Evolutionary conservation across 2,888 invertebrate species (phyloP).

Genomic region (Pristionchus japonicus): DNA sequence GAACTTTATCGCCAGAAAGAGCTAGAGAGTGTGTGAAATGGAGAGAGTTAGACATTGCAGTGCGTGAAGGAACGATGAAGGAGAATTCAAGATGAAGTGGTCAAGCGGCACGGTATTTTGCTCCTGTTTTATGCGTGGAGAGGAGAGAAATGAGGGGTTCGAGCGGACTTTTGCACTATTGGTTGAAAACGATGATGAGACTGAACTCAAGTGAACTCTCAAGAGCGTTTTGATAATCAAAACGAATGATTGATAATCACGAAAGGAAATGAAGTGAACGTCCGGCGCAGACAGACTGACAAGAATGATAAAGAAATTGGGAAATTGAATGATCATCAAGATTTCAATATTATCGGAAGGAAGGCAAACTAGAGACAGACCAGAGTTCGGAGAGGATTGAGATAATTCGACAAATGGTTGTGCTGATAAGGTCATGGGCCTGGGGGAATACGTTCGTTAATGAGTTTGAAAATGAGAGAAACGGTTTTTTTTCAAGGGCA

Average conservation of each 20-base stretch:
- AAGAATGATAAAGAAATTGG: too few relatives aligned
- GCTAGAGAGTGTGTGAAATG: background rate
- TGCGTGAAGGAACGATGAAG: background rate
- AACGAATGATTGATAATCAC: background rate
- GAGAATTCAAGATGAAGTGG: background rate
- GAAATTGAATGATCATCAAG: background rate
- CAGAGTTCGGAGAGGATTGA: background rate
- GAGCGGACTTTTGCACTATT: background rate
- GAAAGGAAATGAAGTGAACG: background rate
- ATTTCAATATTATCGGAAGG: background rate
- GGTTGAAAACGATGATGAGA: background rate
- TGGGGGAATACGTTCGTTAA: background rate
- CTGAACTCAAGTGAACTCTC: background rate
- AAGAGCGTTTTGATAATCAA: background rate
- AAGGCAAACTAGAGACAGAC: background rate
- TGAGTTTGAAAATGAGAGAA: too few relatives aligned
- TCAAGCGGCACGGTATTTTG: background rate
- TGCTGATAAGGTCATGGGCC: background rate
- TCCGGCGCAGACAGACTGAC: too few relatives aligned
- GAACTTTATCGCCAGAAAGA: too few relatives aligned
- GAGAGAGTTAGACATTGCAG: background rate
- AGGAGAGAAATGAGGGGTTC: background rate
- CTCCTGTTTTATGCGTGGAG: background rate
- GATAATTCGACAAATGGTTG: background rate
- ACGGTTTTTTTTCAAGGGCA: too few relatives aligned